Conservation (phyloP, 2,113 vertebrate species). For the crab-eating macaque (Macaca fascicularis) region T2T-MFA8v1.1 NC_088379.1:194530501-194531000, state of each 20-base stretch:
- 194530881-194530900: neutral
- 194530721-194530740: neutral
- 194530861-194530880: neutral
- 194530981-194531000: neutral
- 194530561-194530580: neutral
- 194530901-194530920: neutral
- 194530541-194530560: neutral
- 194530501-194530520: neutral
- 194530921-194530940: neutral
- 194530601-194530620: neutral
- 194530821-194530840: neutral
- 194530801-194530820: neutral
- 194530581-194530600: neutral
- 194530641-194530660: neutral
- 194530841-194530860: neutral
- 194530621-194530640: neutral
- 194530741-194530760: neutral
- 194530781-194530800: neutral
- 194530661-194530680: neutral
- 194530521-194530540: neutral
- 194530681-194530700: neutral
- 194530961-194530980: neutral
- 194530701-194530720: fast-evolving
- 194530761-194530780: neutral
- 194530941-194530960: neutral